Base-by-base conservation (phyloP, 1,140 invertebrate species). In the Drosophila bocqueti region DNA sequence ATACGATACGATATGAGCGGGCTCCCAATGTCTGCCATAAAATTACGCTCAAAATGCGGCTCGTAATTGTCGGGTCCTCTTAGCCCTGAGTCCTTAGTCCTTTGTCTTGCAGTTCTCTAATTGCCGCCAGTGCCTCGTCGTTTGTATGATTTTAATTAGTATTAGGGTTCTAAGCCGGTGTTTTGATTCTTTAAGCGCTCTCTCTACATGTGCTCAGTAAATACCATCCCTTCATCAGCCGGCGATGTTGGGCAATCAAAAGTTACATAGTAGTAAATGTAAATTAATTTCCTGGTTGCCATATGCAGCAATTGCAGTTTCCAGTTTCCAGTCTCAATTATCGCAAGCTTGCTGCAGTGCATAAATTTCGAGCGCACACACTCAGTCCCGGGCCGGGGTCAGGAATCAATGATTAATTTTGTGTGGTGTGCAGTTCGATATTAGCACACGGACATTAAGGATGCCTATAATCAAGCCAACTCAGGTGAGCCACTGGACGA, bases 391-490 rank as follows among this genome's bases (percentile, higher is more conserved):
- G 46, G n/a, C 21, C 42, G 29, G 34, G 24, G 55, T 15, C 54
- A 50, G 74, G 58, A 52, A 74, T 82, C 64, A 74, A 75, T 87
- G 81, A 87, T 83, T 87, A 89, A 89, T 81, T 83, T 89, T 87
- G 73, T 84, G 81, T 72, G 68, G 77, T 68, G 54, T 26, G 45
- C 49, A 61, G 57, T 68, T 78, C 76, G 24, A 78, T 78, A 78
- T 61, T 59, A 62, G 42, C 36, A 57, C 26, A n/a, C 36, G 54
- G 34, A 40, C 54, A 57, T 57, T 40, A 40, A 40, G 54, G 21
- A 57, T 16, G 36, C 54, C 54, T 26, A 57, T 57, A 57, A 57
- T 57, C 21, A 57, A 57, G 54, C 21, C 18, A 57, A 24, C 3
- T 38, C 21, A 38, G 52, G 18, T 38, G 52, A 55, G 34, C 34